Conservation (phyloP, 2,797 vertebrate genomes). For the Odontamblyopus rebecca region DNA sequence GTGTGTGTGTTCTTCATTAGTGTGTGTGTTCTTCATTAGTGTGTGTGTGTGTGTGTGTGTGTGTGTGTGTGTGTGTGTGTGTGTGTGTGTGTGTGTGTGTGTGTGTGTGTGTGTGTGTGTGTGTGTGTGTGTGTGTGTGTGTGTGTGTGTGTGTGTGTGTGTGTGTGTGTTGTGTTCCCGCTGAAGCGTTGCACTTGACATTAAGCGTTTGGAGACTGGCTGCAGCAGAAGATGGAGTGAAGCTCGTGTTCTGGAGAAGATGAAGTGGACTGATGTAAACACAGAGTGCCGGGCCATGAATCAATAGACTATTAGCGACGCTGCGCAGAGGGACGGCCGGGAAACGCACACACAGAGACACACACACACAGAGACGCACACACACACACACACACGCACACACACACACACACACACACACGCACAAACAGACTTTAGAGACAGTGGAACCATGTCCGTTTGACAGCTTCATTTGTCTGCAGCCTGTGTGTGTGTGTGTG, state of each 20-base stretch:
- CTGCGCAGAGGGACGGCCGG: slow-evolving; percentile 42
- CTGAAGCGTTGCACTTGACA: background rate
- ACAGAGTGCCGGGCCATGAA: slow-evolving; percentile 12
- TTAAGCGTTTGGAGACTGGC: background rate
- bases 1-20: too few species aligned
- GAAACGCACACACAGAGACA: slow-evolving; percentile 39
- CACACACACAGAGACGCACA: slow-evolving; percentile 27
- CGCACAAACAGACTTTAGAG: slow-evolving; percentile 14
- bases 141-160: too few species aligned
- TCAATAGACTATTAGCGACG: slow-evolving; percentile 26
- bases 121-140: too few species aligned
- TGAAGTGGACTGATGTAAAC: background rate
- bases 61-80: too few species aligned
- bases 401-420: background rate
- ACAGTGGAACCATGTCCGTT: slow-evolving; percentile 43
- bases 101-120: too few species aligned
- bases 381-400: slow-evolving; percentile 23
- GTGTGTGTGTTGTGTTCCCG: too few species aligned
- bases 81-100: too few species aligned
- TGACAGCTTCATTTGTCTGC: slow-evolving; percentile 58
- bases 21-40: too few species aligned
- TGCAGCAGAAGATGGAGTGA: background rate
- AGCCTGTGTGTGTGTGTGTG: slow-evolving; percentile 29
- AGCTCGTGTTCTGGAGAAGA: background rate
- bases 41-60: too few species aligned